phyloP scores from a whole-genome alignment of 2,888 invertebrate species.

The Coelinius sp. region DNA sequence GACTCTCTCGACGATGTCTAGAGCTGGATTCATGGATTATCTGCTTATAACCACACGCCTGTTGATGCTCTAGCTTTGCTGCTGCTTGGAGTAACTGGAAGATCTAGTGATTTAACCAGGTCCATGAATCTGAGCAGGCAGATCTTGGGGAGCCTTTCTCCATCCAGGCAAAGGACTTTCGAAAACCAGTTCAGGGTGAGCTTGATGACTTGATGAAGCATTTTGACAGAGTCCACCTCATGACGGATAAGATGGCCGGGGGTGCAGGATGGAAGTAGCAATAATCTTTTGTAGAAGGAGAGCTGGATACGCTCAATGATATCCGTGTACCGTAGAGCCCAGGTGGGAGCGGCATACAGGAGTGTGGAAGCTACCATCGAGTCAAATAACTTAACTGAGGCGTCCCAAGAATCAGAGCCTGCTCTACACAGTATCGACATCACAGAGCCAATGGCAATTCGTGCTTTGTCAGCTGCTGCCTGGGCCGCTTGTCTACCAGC shows the following conservation, averaged over 20 bases:
- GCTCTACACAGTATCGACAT: background rate
- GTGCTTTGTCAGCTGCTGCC: background rate
- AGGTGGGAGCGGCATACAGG: constrained; percentile 20
- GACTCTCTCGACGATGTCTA: too few relatives aligned
- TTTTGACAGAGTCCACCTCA: background rate
- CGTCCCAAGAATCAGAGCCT: background rate
- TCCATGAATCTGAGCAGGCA: background rate
- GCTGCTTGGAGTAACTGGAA: too few relatives aligned
- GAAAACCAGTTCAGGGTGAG: background rate
- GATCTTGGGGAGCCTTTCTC: background rate
- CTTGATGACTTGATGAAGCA: background rate
- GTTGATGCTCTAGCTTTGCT: too few relatives aligned
- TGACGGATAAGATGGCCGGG: background rate
- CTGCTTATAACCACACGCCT: too few relatives aligned
- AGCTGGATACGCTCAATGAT: constrained; percentile 26
- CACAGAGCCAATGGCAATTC: background rate
- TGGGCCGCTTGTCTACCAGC: background rate
- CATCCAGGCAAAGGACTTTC: background rate
- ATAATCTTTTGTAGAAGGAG: constrained; percentile 29
- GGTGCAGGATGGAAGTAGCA: background rate
- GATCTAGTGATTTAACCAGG: too few relatives aligned
- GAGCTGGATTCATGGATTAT: too few relatives aligned
- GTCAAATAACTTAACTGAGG: constrained; percentile 17
- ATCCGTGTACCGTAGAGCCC: constrained; percentile 33
- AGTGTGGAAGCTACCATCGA: constrained; percentile 13